Base-by-base conservation (phyloP, 2,797 vertebrate genomes). In the Heliangelus exortis region DNA sequence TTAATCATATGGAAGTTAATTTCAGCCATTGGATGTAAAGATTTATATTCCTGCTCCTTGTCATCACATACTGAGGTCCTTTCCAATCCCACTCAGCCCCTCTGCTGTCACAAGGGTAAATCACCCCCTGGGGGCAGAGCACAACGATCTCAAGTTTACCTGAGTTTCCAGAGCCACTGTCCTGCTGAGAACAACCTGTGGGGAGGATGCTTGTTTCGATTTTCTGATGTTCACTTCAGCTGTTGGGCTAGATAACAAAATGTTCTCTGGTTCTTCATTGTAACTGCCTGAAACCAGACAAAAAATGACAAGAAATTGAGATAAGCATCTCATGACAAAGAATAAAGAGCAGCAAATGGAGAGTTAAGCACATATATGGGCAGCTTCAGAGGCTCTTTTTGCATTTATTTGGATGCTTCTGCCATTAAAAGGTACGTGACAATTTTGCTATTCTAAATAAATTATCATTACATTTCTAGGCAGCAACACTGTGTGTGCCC, bases 71-170 rank as follows among this genome's bases (percentile, higher is more conserved):
- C 19, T 51, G 66, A 91, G 39, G 58, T 72, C 47, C 17, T 34
- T 72, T 57, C n/a, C 45, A 82, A 87, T 45, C 59, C 48, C 23
- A 10, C 13, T 55, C 41, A 74, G 41, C 19, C 67, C 55, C 34
- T 62, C 53, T 22, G 5, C 28, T 61, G 87, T 75, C 63, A 79
- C 71, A 53, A 33, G 12, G 15, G 23, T 11, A 87, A 92, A 68
- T 17, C 48, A 75, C 8, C 12, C 26, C 15, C 89, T 34, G 34
- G 0, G 2, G 51, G 31, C n/a, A 79, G 28, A 84, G 48, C 28
- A 79, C 4, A 1, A 14, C 0, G 0, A 67, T 36, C 34, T 9
- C 68, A 58, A 15, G 34, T 75, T 69, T 59, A 69, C 51, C 62
- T 34, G 29, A 4, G 33, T 43, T 54, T 73, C 34, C 54, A 55